Evolutionary conservation across 2,797 vertebrate species (phyloP), one percentile per base, ranked within the genome.

Genomic region (Remorina albescens): DNA sequence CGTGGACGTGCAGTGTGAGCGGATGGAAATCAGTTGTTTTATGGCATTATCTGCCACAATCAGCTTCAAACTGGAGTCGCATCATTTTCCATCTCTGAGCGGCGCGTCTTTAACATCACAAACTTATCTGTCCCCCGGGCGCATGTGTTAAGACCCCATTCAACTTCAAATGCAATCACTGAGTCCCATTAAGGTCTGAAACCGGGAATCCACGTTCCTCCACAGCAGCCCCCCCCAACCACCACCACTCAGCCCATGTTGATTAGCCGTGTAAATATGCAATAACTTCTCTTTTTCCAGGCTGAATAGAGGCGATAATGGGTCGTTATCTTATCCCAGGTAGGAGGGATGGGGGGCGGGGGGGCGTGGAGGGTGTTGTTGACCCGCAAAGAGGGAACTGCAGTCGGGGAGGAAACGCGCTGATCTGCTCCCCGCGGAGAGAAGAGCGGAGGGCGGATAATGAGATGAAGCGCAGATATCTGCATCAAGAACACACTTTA

Each of bases 401-500:
- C 78, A 72, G 84, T 64, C 56, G 65, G 58, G 82, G 92, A 93
- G 94, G 94, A 93, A 92, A 63, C 67, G 93, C 85, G 82, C 91
- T 95, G 93, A 95, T 94, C 92, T 94, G 91, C 92, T 91, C 94
- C 92, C 89, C 61, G 66, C 63, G 19, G 87, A 76, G 84, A 13
- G 6, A 30, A 28, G 65, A 75, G 71, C n/a, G 49, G 39, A 71
- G 64, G 55, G 0, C 13, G 61, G 62, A 54, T 96, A 94, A 93
- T 91, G 90, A 74, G 80, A 80, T 69, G 82, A 87, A 63, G 2
- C 59, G 2, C 54, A 58, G 30, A 70, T 73, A 65, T 74, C 70
- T 55, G 56, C 71, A 55, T 59, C 39, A 72, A 26, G 70, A 56
- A 77, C 51, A 57, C 55, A 16, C 3, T n/a, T 62, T 82, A 30